phyloP scores from a whole-genome alignment of 2,888 invertebrate species.

The Abrostola tripartita region DNA sequence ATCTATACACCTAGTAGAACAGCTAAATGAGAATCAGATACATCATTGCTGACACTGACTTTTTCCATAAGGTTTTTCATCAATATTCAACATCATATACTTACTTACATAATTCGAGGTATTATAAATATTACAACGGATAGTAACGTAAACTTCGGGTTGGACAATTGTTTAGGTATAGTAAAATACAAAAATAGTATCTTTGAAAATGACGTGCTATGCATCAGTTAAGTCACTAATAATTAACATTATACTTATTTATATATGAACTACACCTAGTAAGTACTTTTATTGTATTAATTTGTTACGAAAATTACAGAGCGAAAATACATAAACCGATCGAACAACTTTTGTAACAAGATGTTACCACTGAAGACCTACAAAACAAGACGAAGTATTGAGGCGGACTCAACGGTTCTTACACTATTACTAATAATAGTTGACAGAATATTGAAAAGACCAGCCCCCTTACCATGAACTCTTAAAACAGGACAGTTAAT shows the following conservation, averaged over 20 bases:
- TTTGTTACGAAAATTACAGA: conserved; percentile 19
- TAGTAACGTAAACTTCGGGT: too few species aligned
- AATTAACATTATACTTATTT: conserved; percentile 6
- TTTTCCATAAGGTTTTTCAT: too few species aligned
- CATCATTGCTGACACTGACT: too few species aligned
- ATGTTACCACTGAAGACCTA: background rate
- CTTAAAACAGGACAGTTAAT: too few species aligned
- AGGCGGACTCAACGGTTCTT: conserved; percentile 48
- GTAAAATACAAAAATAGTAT: conserved; percentile 69
- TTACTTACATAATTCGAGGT: too few species aligned
- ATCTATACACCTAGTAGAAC: too few species aligned
- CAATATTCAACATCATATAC: too few species aligned
- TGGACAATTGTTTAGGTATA: too few species aligned
- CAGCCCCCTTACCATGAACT: too few species aligned
- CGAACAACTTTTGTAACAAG: background rate
- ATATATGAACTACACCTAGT: conserved; percentile 49
- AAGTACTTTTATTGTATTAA: conserved; percentile 57
- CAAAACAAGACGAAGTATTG: conserved; percentile 1
- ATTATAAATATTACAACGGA: conserved; percentile 55
- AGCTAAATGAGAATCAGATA: too few species aligned
- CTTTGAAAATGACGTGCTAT: conserved; percentile 66
- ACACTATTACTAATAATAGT: background rate
- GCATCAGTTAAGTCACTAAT: conserved; percentile 29
- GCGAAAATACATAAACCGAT: background rate
- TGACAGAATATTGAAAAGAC: too few species aligned